These are phyloP conservation scores for Pterophyllum scalare DNA, from an alignment of 2,113 vertebrate genomes.

Conservation along the genomic window DNA sequence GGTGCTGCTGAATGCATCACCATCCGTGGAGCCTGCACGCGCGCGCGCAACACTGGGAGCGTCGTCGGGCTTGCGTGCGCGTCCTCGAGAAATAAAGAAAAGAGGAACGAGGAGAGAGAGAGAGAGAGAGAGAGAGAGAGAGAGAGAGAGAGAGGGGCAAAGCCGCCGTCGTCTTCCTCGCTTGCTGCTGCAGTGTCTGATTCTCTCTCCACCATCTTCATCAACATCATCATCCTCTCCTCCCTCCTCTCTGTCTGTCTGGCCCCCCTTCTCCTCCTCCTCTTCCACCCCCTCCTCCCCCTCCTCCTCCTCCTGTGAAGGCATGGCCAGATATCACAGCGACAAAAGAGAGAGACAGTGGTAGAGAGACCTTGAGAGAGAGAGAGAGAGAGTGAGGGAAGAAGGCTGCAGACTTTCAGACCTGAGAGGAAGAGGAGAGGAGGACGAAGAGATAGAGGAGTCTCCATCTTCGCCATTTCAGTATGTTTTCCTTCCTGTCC, in stretches of 20 bases:
- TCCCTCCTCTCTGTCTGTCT: conserved; percentile 15
- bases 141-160: conserved; percentile 26
- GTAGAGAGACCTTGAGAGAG: conserved; percentile 35
- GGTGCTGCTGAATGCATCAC: neutral
- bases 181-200: conserved; percentile 68
- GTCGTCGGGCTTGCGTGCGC: conserved; percentile 42
- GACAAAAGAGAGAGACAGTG: conserved; percentile 65
- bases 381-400: conserved; percentile 32
- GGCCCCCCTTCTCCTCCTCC: neutral
- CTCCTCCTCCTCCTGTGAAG: conserved; percentile 46
- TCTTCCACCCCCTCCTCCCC: neutral
- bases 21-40: conserved; percentile 37
- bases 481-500: conserved; percentile 49
- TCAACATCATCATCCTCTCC: conserved; percentile 48
- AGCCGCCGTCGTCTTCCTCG: conserved; percentile 18
- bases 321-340: conserved; percentile 65
- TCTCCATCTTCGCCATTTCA: conserved; percentile 62
- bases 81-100: conserved; percentile 30
- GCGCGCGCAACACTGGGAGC: conserved; percentile 27
- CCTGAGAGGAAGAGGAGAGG: conserved; percentile 59
- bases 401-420: conserved; percentile 66
- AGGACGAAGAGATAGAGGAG: conserved; percentile 51
- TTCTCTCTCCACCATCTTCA: conserved; percentile 61
- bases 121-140: neutral
- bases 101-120: neutral